phyloP scores from a whole-genome alignment of 2,888 invertebrate genomes.

The Timema cristinae region DNA sequence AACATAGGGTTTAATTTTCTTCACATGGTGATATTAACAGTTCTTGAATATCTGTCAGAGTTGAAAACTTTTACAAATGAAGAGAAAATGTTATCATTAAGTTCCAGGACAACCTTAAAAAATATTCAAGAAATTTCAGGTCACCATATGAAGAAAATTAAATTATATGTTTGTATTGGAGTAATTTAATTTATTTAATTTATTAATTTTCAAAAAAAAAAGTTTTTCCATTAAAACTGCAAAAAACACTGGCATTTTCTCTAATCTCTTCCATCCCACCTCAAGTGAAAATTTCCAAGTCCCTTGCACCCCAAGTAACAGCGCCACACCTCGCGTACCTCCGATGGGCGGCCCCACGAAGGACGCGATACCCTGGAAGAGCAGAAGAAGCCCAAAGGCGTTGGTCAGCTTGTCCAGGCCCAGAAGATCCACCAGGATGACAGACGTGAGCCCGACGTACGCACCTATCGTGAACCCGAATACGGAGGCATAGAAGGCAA shows the following conservation, averaged over 20 bases:
- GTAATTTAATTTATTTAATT: no score
- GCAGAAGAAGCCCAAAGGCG: constrained; percentile 85
- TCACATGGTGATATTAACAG: no score
- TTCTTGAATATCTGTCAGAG: no score
- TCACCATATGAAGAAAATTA: no score
- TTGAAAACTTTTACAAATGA: no score
- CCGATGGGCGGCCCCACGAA: constrained; percentile 89
- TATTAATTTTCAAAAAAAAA: not conserved
- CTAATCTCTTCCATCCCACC: no score
- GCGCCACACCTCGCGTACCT: constrained; percentile 55
- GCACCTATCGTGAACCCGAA: constrained; percentile 93
- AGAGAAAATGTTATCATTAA: no score
- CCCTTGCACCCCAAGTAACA: not conserved
- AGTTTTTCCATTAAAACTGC: not conserved
- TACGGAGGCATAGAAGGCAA: constrained; percentile 71
- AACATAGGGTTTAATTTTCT: no score
- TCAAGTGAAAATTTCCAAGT: no score
- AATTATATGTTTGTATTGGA: no score
- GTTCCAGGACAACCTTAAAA: no score
- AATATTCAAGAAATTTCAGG: no score
- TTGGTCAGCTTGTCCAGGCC: constrained; percentile 93
- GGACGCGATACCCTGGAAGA: constrained; percentile 93
- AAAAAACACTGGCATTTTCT: not conserved
- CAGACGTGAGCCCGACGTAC: constrained; percentile 94
- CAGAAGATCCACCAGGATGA: constrained; percentile 88